phyloP scores from a whole-genome alignment of 2,113 vertebrate genomes.

The Rhombomys opimus region DNA sequence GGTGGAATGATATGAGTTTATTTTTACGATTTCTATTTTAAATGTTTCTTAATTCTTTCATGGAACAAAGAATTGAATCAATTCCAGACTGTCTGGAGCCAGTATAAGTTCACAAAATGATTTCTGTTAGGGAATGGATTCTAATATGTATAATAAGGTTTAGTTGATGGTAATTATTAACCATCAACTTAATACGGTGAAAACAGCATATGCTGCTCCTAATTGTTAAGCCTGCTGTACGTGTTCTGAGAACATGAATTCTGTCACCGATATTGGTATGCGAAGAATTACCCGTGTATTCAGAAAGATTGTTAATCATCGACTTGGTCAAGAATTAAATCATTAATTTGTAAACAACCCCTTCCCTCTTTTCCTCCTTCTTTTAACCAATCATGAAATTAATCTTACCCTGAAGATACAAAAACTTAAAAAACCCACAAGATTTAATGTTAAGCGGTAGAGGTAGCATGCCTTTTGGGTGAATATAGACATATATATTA shows the following conservation, averaged over 20 bases:
- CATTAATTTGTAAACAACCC: not conserved
- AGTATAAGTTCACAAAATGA: conserved; percentile 47
- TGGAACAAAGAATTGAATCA: conserved; percentile 52
- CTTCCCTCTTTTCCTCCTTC: not conserved
- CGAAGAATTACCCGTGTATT: not conserved
- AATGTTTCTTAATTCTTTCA: conserved; percentile 50
- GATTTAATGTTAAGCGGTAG: not conserved
- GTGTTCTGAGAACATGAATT: not conserved
- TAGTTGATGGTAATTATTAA: conserved; percentile 53
- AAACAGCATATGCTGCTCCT: not conserved
- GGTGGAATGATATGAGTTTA: conserved; percentile 49
- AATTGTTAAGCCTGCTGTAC: not conserved
- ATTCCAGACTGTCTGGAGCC: conserved; percentile 71
- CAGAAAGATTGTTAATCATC: not conserved
- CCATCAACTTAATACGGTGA: conserved; percentile 25
- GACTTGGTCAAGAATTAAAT: not conserved
- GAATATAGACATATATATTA: rapidly evolving
- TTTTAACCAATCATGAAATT: not conserved
- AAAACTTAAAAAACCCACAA: not conserved
- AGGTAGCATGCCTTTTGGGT: not conserved
- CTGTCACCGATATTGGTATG: not conserved
- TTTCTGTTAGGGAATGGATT: conserved; percentile 14
- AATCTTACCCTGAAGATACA: not conserved
- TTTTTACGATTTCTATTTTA: conserved; percentile 64
- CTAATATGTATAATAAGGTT: conserved; percentile 37